These are phyloP conservation scores for Drosophila insularis DNA, from an alignment of 1,140 invertebrate genomes.

Conservation along the genomic window DNA sequence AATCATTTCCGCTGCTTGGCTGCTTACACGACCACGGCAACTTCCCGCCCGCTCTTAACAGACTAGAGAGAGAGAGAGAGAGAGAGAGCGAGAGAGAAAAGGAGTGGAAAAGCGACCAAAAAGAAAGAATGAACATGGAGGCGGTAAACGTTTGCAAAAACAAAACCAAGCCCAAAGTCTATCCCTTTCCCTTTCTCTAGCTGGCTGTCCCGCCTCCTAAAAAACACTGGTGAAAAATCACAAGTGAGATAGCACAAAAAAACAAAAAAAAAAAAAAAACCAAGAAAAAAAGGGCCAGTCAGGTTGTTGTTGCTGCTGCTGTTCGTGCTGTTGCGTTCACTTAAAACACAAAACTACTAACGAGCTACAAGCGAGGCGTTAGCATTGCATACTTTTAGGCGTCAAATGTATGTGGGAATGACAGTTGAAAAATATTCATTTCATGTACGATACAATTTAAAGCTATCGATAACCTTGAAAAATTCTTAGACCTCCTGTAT, in stretches of 20 bases:
- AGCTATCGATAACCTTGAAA: background rate
- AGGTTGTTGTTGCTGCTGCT: slow-evolving; percentile 16
- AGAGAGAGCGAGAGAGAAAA: background rate
- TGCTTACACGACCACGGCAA: slow-evolving; percentile 75
- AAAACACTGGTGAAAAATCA: slow-evolving; percentile 35
- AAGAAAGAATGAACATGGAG: slow-evolving; percentile 1
- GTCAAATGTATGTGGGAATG: slow-evolving; percentile 10
- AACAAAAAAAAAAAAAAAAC: too few species aligned
- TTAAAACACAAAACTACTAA: slow-evolving; percentile 47
- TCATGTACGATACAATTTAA: background rate
- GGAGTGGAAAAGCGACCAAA: slow-evolving; percentile 9
- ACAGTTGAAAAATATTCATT: slow-evolving; percentile 22
- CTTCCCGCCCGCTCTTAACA: slow-evolving; percentile 29
- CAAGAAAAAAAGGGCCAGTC: slow-evolving; percentile 17
- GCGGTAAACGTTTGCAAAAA: slow-evolving; percentile 69
- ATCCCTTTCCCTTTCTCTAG: background rate
- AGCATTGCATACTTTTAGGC: slow-evolving; percentile 33
- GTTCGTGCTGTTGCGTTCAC: background rate
- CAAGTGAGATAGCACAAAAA: slow-evolving; percentile 72
- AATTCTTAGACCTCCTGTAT: too few species aligned
- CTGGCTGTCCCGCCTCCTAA: background rate
- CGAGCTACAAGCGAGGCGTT: slow-evolving; percentile 50
- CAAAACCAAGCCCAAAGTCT: slow-evolving; percentile 42
- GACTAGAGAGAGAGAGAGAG: background rate
- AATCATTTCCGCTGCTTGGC: slow-evolving; percentile 82